These are phyloP conservation scores for Bimastos eiseni DNA, from an alignment of 2,888 invertebrate genomes.

Conservation along the genomic window DNA sequence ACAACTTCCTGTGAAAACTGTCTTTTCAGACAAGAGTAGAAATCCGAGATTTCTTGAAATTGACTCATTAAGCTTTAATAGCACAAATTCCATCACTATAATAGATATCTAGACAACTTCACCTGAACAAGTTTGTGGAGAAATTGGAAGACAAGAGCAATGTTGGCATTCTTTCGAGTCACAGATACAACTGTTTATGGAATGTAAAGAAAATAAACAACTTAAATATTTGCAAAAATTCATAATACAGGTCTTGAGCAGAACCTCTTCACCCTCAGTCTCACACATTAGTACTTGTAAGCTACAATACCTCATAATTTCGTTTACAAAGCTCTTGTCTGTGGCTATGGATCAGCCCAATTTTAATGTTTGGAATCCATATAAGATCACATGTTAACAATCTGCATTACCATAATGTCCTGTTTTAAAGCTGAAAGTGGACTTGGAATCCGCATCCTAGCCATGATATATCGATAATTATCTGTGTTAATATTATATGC, in stretches of 20 bases:
- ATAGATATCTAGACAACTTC: slow-evolving; percentile 26
- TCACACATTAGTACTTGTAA: background rate
- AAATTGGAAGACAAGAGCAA: slow-evolving; percentile 91
- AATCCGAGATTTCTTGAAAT: no score
- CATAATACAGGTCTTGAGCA: background rate
- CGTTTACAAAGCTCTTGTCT: background rate
- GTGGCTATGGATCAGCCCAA: background rate
- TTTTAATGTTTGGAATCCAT: background rate
- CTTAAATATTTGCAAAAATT: background rate
- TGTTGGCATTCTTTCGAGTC: slow-evolving; percentile 94
- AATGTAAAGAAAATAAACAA: background rate
- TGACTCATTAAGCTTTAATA: background rate
- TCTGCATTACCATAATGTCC: background rate
- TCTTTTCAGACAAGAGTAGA: background rate
- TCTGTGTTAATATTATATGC: background rate
- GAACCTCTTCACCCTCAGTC: no score
- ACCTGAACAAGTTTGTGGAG: slow-evolving; percentile 94
- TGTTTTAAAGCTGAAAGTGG: background rate
- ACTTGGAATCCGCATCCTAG: background rate
- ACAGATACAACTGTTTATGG: slow-evolving; percentile 77
- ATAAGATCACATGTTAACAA: background rate
- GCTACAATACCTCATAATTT: background rate
- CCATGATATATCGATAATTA: no score
- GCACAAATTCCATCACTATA: background rate
- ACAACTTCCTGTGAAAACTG: background rate